These are phyloP conservation scores for Pammene aurita DNA, from an alignment of 2,888 invertebrate species.

Conservation along the genomic window DNA sequence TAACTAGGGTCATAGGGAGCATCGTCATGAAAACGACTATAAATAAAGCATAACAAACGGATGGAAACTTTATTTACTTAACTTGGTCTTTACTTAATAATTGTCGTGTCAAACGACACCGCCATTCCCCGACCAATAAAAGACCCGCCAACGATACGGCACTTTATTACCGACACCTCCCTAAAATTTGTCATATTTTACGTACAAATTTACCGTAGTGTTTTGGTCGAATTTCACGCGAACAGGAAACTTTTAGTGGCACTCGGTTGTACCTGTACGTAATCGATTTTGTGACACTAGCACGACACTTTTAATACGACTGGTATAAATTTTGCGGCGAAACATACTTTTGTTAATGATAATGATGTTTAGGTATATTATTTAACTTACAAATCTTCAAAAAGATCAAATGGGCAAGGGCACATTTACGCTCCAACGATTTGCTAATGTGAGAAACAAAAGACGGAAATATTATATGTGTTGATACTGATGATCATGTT, in stretches of 20 bases:
- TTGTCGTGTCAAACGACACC: conserved; percentile 23
- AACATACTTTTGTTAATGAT: conserved; percentile 17
- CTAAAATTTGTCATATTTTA: conserved; percentile 35
- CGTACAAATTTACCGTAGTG: conserved; percentile 27
- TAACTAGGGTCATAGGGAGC: too few relatives aligned
- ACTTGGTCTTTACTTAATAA: not conserved
- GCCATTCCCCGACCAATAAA: conserved; percentile 20
- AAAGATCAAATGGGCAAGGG: conserved; percentile 3
- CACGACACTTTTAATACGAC: conserved; percentile 14
- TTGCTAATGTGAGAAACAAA: not conserved
- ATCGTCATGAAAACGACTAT: too few relatives aligned
- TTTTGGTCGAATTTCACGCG: conserved; percentile 28
- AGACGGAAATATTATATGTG: conserved; percentile 2
- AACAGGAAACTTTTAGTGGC: conserved; percentile 40
- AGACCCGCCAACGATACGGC: conserved; percentile 19
- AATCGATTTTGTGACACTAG: conserved; percentile 38
- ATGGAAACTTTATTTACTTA: not conserved
- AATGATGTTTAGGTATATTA: conserved; percentile 3
- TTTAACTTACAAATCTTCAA: not conserved
- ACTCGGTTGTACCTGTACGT: conserved; percentile 35
- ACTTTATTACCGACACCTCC: conserved; percentile 25
- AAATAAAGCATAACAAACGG: too few relatives aligned
- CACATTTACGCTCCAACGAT: conserved; percentile 1
- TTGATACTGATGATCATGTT: conserved; percentile 13
- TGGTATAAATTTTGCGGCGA: conserved; percentile 23